phyloP scores from a whole-genome alignment of 1,140 invertebrate genomes.

The Spodoptera frugiperda region DNA sequence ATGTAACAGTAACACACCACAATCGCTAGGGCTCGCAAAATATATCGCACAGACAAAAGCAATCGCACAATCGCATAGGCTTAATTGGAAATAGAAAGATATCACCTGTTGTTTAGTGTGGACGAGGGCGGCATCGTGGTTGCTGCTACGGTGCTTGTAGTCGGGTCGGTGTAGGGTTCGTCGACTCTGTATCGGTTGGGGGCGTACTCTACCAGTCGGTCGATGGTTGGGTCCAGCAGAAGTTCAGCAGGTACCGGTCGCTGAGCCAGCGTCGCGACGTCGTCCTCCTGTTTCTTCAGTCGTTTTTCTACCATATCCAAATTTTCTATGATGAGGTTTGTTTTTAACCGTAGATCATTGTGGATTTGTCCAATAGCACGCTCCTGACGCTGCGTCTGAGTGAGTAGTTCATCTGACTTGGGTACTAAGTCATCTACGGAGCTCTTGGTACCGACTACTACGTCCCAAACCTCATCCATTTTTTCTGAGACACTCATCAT shows the following conservation, averaged over 20 bases:
- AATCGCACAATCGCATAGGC: conserved; percentile 57
- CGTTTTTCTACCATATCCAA: conserved; percentile 94
- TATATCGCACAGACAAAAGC: conserved; percentile 6
- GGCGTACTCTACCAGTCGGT: conserved; percentile 91
- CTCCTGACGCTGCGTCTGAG: conserved; percentile 94
- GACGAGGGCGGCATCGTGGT: conserved; percentile 65
- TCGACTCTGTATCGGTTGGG: conserved; percentile 87
- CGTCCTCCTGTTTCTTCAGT: conserved; percentile 93
- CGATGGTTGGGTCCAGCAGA: conserved; percentile 91
- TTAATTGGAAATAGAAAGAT: conserved; percentile 65
- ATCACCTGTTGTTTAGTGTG: conserved; percentile 76
- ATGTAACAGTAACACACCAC: conserved; percentile 47
- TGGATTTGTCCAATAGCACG: conserved; percentile 95
- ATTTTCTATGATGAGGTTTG: conserved; percentile 95
- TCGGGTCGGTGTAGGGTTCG: conserved; percentile 74
- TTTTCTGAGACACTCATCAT: conserved; percentile 94
- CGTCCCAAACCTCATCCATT: conserved; percentile 96
- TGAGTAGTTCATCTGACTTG: conserved; percentile 94
- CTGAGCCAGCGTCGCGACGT: conserved; percentile 90
- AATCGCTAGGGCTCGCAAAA: conserved; percentile 55
- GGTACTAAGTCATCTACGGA: conserved; percentile 94
- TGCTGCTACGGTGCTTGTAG: conserved; percentile 79
- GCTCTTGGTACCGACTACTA: conserved; percentile 94
- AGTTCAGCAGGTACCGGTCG: conserved; percentile 90
- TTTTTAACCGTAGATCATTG: conserved; percentile 92